These are phyloP conservation scores for Nomada fucata DNA, from an alignment of 2,888 invertebrate species.

Conservation along the genomic window DNA sequence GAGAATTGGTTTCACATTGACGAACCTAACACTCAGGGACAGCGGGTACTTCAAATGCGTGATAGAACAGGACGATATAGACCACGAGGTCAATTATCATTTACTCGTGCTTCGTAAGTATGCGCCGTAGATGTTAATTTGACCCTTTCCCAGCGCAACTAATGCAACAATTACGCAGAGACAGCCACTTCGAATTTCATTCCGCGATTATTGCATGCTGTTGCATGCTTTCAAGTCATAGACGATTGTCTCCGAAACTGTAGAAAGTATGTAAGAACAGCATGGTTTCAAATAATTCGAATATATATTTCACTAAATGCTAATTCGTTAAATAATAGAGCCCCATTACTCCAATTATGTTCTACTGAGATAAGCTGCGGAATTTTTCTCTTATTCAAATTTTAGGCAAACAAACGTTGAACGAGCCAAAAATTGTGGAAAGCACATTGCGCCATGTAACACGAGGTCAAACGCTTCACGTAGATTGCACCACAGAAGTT, in stretches of 20 bases:
- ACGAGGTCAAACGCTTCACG: slow-evolving; percentile 74
- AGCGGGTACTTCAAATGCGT: slow-evolving; percentile 57
- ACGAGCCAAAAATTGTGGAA: slow-evolving; percentile 66
- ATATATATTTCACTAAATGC: too few species aligned
- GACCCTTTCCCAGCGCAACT: not conserved
- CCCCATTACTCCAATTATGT: too few species aligned
- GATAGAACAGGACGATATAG: slow-evolving; percentile 3
- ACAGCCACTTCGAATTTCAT: too few species aligned
- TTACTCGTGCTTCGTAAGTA: slow-evolving; percentile 60
- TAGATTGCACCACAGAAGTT: slow-evolving; percentile 74
- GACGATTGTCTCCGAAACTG: not conserved
- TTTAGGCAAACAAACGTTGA: slow-evolving; percentile 58
- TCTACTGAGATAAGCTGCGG: too few species aligned
- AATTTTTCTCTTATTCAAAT: not conserved
- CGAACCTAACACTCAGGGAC: slow-evolving; percentile 77
- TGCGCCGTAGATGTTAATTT: slow-evolving; percentile 29
- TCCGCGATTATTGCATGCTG: too few species aligned
- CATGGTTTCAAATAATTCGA: too few species aligned
- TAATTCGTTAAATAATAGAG: too few species aligned
- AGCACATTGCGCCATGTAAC: slow-evolving; percentile 72
- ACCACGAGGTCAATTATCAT: slow-evolving; percentile 44
- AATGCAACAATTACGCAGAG: too few species aligned
- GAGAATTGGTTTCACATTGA: slow-evolving; percentile 84
- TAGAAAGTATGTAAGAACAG: too few species aligned
- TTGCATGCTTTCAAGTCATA: not conserved